A percentile compares a stretch with the other conserved stretches of the same genome.
Conservation (phyloP, 2,797 vertebrate species). For the Rhyacichthys aspro region DNA sequence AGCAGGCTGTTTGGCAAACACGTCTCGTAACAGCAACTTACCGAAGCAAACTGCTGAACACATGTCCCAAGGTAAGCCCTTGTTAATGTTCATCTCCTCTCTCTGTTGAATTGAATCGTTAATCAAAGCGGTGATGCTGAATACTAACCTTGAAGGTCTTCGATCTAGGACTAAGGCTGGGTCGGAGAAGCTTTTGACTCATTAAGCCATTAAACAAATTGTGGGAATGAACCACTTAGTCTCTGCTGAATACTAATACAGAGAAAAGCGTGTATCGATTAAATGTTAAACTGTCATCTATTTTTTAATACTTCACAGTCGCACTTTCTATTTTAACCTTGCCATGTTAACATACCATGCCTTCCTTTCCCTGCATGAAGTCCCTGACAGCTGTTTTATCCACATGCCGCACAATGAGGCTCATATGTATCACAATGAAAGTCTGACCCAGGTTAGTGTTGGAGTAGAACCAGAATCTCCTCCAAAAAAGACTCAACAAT, state of each 20-base stretch:
- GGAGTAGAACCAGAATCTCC: slow-evolving; percentile 53
- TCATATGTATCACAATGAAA: slow-evolving; percentile 49
- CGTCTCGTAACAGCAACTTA: slow-evolving; percentile 43
- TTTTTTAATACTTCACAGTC: slow-evolving; percentile 27
- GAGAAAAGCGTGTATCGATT: slow-evolving; percentile 32
- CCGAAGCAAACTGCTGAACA: slow-evolving; percentile 45
- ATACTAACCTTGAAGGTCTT: slow-evolving; percentile 59
- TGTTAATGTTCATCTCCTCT: slow-evolving; percentile 44
- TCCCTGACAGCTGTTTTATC: slow-evolving; percentile 67
- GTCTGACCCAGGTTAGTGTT: slow-evolving; percentile 53
- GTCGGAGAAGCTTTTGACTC: slow-evolving; percentile 47
- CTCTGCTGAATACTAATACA: slow-evolving; percentile 41
- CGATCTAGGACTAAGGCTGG: slow-evolving; percentile 44
- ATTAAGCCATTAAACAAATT: slow-evolving; percentile 51
- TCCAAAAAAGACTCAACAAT: slow-evolving; percentile 39
- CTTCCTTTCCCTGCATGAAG: slow-evolving; percentile 55
- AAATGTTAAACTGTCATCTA: slow-evolving; percentile 26
- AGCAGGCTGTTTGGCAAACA: no score
- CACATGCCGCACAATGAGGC: slow-evolving; percentile 51
- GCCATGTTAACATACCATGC: slow-evolving; percentile 57
- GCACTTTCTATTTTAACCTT: slow-evolving; percentile 67
- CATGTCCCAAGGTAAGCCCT: slow-evolving; percentile 67
- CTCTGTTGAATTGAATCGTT: slow-evolving; percentile 31
- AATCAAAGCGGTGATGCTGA: slow-evolving; percentile 45
- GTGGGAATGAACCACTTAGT: slow-evolving; percentile 19